These are phyloP conservation scores for Calameuta idolon DNA, from an alignment of 2,888 invertebrate species.

Conservation along the genomic window DNA sequence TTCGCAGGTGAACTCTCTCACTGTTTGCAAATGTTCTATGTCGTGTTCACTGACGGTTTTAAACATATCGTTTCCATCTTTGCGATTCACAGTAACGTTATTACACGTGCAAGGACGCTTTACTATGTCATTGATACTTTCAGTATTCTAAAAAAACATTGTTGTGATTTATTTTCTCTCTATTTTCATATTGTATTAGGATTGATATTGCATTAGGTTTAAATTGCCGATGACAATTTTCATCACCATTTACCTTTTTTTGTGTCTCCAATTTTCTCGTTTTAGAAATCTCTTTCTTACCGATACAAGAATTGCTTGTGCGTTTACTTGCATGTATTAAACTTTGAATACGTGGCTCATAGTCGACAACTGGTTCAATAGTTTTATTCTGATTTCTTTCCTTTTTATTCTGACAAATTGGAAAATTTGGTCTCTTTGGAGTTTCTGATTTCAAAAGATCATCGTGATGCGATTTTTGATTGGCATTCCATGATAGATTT, in stretches of 20 bases:
- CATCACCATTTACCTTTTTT: neutral
- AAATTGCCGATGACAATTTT: neutral
- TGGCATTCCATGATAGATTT: neutral
- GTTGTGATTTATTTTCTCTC: neutral
- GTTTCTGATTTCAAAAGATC: neutral
- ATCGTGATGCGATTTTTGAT: neutral
- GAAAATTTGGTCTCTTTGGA: neutral
- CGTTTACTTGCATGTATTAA: neutral
- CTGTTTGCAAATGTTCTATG: constrained; percentile 11
- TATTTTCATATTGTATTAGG: neutral
- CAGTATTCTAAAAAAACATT: neutral
- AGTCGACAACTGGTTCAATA: neutral
- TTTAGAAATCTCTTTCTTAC: neutral
- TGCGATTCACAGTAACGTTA: neutral
- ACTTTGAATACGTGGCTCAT: neutral
- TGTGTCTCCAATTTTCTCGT: neutral
- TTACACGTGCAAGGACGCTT: neutral
- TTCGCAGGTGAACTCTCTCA: constrained; percentile 14
- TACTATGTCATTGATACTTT: neutral
- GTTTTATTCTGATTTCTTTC: neutral
- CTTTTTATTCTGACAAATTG: neutral
- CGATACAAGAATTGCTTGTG: neutral
- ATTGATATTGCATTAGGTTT: neutral
- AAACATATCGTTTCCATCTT: neutral
- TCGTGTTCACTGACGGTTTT: neutral